phyloP scores from a whole-genome alignment of 2,888 invertebrate genomes.

The Dioctria linearis region DNA sequence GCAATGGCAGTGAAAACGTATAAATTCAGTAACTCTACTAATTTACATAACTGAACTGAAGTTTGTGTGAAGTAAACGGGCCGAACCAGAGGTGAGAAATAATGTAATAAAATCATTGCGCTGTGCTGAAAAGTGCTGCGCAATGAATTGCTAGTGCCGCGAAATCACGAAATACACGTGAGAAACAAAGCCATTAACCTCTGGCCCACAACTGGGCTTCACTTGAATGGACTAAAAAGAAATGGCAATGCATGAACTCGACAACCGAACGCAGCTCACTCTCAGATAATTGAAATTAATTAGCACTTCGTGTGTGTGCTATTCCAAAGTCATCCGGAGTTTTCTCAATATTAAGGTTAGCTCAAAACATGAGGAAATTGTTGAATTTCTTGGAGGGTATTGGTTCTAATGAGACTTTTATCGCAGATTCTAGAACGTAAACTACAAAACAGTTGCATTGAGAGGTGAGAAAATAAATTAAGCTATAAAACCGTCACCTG shows the following conservation, averaged over 20 bases:
- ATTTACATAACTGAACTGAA: slow-evolving; percentile 47
- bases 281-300: slow-evolving; percentile 27
- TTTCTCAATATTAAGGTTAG: not conserved
- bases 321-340: not conserved
- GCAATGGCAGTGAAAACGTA: slow-evolving; percentile 52
- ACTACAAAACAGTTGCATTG: too few relatives aligned
- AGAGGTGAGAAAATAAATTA: too few relatives aligned
- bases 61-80: not conserved
- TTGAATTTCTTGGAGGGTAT: not conserved
- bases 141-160: slow-evolving; percentile 6
- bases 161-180: slow-evolving; percentile 31
- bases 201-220: not conserved
- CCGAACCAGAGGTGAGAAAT: slow-evolving; percentile 27
- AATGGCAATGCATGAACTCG: not conserved
- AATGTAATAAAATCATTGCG: slow-evolving; percentile 8
- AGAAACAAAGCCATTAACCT: slow-evolving; percentile 37
- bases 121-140: too few relatives aligned
- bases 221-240: not conserved
- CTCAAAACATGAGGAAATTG: not conserved
- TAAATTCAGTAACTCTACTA: slow-evolving; percentile 30
- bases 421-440: too few relatives aligned
- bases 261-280: slow-evolving; percentile 1
- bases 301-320: not conserved
- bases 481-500: too few relatives aligned
- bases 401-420: not conserved